These are phyloP conservation scores for Gasterosteus nipponicus DNA, from an alignment of 2,113 vertebrate species.

Conservation along the genomic window DNA sequence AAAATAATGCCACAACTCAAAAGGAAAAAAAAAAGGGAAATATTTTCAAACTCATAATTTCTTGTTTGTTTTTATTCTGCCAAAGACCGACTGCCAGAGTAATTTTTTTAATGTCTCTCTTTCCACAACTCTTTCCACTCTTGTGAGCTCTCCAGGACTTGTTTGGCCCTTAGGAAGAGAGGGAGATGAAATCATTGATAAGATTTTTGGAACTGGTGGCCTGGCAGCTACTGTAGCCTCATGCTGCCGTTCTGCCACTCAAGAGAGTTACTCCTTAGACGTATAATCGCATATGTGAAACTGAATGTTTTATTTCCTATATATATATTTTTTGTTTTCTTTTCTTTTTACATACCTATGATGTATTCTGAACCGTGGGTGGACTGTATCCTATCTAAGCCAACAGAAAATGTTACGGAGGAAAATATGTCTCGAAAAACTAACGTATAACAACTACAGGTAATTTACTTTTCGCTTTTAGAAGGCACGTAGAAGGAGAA, in stretches of 20 bases:
- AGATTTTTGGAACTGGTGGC: conserved; percentile 27
- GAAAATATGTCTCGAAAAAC: background rate
- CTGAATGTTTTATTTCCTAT: background rate
- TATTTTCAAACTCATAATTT: conserved; percentile 66
- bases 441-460: background rate
- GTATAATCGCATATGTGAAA: background rate
- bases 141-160: conserved; percentile 36
- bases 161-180: conserved; percentile 39
- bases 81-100: conserved; percentile 30
- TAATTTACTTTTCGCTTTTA: background rate
- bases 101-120: conserved; percentile 7
- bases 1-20: conserved; percentile 79
- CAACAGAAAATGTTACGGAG: background rate
- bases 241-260: conserved; percentile 2
- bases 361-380: background rate
- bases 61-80: conserved; percentile 46
- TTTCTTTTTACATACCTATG: background rate
- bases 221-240: conserved; percentile 25
- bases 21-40: conserved; percentile 69
- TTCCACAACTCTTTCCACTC: conserved; percentile 21
- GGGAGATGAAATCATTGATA: conserved; percentile 37
- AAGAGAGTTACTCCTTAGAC: background rate
- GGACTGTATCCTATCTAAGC: background rate
- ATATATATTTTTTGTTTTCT: background rate
- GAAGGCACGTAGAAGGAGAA: background rate